Percentiles rank a stretch among this genome's conserved stretches.
Evolutionary conservation across 2,797 vertebrate species (phyloP).

Genomic region (Molothrus ater): DNA sequence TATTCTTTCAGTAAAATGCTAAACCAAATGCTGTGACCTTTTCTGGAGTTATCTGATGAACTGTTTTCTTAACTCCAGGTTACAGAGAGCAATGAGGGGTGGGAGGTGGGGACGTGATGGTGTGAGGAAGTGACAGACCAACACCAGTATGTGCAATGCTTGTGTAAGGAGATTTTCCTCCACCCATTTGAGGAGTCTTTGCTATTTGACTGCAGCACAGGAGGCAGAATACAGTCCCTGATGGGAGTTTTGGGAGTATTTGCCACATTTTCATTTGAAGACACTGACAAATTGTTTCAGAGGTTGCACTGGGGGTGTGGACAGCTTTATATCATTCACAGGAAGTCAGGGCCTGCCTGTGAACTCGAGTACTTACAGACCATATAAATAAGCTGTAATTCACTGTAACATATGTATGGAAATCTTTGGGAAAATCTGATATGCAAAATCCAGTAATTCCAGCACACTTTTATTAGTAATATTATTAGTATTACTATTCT

Average conservation of each 20-base stretch:
- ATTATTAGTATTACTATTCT: not conserved
- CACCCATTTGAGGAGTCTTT: not conserved
- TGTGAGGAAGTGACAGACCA: not conserved
- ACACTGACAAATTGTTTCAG: not conserved
- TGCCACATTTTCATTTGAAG: not conserved
- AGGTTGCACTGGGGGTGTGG: not conserved
- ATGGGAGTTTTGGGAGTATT: not conserved
- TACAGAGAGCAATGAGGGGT: not conserved
- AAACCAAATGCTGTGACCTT: constrained; percentile 32
- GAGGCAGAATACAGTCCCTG: not conserved
- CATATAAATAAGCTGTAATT: not conserved
- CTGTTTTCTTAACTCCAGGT: constrained; percentile 3
- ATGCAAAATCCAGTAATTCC: not conserved
- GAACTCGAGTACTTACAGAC: not conserved
- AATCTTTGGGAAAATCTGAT: not conserved
- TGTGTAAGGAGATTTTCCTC: not conserved
- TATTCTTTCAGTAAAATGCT: constrained; percentile 40
- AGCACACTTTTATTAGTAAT: not conserved
- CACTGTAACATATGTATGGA: not conserved
- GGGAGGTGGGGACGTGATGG: not conserved
- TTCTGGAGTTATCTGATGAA: constrained; percentile 17
- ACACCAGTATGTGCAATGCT: not conserved
- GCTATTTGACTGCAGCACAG: not conserved
- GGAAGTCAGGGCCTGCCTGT: not conserved
- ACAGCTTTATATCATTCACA: not conserved